Evolutionary conservation across 2,888 invertebrate species (phyloP).

Genomic region (Apotomis betuletana): DNA sequence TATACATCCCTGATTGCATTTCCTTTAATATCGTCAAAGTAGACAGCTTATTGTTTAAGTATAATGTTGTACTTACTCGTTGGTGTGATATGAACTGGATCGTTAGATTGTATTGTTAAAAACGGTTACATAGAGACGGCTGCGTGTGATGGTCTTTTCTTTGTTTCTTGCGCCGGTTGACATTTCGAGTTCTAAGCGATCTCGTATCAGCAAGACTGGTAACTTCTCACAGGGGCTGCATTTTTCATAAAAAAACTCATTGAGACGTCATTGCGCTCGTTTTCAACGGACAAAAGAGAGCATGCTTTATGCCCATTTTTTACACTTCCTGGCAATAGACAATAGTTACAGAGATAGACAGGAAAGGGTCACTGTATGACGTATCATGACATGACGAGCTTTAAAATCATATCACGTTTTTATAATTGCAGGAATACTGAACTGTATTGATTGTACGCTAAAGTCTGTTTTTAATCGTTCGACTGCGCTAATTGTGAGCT

Average conservation of each 20-base stretch:
- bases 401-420: background rate
- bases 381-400: constrained; percentile 24
- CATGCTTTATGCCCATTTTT: constrained; percentile 42
- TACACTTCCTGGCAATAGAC: constrained; percentile 46
- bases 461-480: background rate
- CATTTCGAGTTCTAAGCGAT: constrained; percentile 25
- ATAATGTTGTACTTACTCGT: background rate
- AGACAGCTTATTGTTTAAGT: no score
- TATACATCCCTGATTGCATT: no score
- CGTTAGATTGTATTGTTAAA: constrained; percentile 23
- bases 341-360: constrained; percentile 46
- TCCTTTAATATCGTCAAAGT: no score
- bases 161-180: constrained; percentile 26
- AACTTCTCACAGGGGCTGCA: constrained; percentile 33
- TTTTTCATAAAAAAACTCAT: constrained; percentile 37
- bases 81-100: background rate
- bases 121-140: constrained; percentile 17
- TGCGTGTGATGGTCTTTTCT: constrained; percentile 7
- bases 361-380: constrained; percentile 39
- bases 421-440: background rate
- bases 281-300: constrained; percentile 42
- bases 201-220: constrained; percentile 25
- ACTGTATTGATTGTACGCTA: background rate
- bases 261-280: constrained; percentile 43
- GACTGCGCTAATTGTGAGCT: constrained; percentile 2